Evolutionary conservation across 2,797 vertebrate genomes (phyloP), one percentile per base, ranked within the genome.

Genomic region (Limnodromus scolopaceus): DNA sequence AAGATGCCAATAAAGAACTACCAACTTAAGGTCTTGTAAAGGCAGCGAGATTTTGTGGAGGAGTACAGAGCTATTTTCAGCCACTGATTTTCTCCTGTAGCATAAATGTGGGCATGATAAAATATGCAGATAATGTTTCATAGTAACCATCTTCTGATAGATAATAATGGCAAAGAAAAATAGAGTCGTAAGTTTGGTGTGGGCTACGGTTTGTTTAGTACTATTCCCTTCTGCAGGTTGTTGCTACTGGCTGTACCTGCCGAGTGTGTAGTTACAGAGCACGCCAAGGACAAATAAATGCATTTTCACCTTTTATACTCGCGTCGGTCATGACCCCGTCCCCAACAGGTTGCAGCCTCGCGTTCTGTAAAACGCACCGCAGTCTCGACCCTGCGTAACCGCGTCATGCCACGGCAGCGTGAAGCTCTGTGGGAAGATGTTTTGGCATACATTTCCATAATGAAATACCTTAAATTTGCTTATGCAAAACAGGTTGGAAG

Each of bases 61-160:
- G 69, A 84, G 51, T 65, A 25, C 63, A 55, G 13, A 65, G 83
- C 77, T 96, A 77, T 95, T 96, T 95, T 93, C 64, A 87, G 65
- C 55, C 2, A 10, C 66, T 87, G 87, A 66, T 91, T 80, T 76
- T 32, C 38, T 86, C 60, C 9, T 28, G 66, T 84, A 51, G 74
- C 74, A 41, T 92, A 92, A 88, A 94, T 39, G 89, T 45, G 70
- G 87, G 70, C 71, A 36, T 82, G 85, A 92, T 93, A 87, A 87
- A 94, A 93, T 53, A 77, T 36, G 48, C 71, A 94, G 92, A 90
- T 96, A 94, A 66, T 89, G 71, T 81, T 95, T 95, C 93, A 74
- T 87, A 92, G 80, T 96, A 94, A 89, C 90, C 71, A 82, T 93
- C 74, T 72, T 55, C 74, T 92, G 87, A 93, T 82, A 60, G 84